Conservation (phyloP, 2,888 invertebrate genomes). For the Thymelicus lineola region DNA sequence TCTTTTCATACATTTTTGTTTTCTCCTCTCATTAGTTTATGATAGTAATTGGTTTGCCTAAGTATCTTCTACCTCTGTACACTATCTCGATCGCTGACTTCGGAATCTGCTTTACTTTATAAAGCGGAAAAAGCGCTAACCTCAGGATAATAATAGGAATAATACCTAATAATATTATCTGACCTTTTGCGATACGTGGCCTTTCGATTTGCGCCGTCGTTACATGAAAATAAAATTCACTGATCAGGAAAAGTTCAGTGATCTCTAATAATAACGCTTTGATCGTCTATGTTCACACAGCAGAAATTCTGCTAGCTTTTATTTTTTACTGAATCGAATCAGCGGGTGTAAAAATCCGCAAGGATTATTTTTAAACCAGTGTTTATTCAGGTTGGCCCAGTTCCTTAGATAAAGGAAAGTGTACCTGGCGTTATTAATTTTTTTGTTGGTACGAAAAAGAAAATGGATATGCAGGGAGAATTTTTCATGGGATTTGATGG, state of each 20-base stretch:
- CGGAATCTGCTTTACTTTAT: too few relatives aligned
- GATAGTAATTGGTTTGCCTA: too few relatives aligned
- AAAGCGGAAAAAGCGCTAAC: too few relatives aligned
- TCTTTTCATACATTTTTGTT: too few relatives aligned
- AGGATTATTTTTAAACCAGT: neutral
- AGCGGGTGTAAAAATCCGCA: neutral
- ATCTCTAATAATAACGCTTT: conserved; percentile 46
- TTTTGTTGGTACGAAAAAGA: too few relatives aligned
- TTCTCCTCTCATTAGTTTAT: too few relatives aligned
- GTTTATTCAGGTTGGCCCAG: conserved; percentile 3
- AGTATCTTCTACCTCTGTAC: too few relatives aligned
- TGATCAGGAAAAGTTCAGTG: conserved; percentile 47
- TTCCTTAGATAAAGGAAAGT: neutral
- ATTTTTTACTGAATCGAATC: conserved; percentile 11
- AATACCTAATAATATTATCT: conserved; percentile 5
- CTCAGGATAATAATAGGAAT: neutral
- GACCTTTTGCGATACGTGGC: conserved; percentile 25
- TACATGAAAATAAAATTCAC: conserved; percentile 44
- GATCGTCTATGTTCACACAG: conserved; percentile 40
- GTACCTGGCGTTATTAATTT: too few relatives aligned
- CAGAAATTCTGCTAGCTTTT: conserved; percentile 16
- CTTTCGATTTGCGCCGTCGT: conserved; percentile 25
- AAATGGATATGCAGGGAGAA: too few relatives aligned
- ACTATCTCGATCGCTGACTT: too few relatives aligned
- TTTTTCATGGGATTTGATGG: too few relatives aligned